A percentile compares a stretch with the other conserved stretches of the same genome.
These are phyloP conservation scores for Temnothorax unifasciatus DNA, from an alignment of 2,888 invertebrate species.

Conservation along the genomic window DNA sequence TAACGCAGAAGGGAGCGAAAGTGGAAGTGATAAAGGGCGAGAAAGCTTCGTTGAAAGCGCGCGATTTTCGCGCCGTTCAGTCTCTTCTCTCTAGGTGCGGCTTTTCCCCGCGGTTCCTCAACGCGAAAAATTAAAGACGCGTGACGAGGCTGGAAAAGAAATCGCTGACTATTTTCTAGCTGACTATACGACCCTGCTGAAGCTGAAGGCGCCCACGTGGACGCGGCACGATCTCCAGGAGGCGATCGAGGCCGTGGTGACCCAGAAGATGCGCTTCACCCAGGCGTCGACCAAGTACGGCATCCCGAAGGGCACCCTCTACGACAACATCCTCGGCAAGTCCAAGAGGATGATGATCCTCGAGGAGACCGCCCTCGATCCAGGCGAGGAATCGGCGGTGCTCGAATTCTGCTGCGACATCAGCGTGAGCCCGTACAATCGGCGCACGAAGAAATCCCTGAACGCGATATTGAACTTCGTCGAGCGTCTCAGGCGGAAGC, in stretches of 20 bases:
- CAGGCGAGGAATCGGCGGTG: slow-evolving; percentile 89
- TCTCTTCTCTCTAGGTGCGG: slow-evolving; percentile 56
- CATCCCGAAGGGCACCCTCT: slow-evolving; percentile 92
- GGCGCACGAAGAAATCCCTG: slow-evolving; percentile 91
- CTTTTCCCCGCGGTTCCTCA: slow-evolving; percentile 56
- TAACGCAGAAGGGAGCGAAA: slow-evolving; percentile 6
- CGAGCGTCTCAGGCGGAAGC: slow-evolving; percentile 88
- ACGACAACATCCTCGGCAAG: slow-evolving; percentile 93
- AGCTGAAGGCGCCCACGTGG: slow-evolving; percentile 92
- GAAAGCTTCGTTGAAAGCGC: not conserved
- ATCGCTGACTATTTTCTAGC: slow-evolving; percentile 85
- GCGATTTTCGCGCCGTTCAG: slow-evolving; percentile 17
- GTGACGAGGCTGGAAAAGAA: slow-evolving; percentile 63
- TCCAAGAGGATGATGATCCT: slow-evolving; percentile 92
- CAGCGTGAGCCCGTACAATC: slow-evolving; percentile 90
- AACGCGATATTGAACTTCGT: slow-evolving; percentile 89
- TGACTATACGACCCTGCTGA: slow-evolving; percentile 90
- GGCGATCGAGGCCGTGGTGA: slow-evolving; percentile 92
- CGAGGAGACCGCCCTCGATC: slow-evolving; percentile 89
- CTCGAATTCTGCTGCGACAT: slow-evolving; percentile 92
- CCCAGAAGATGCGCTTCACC: slow-evolving; percentile 92
- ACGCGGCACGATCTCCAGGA: slow-evolving; percentile 91
- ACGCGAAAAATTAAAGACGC: slow-evolving; percentile 44
- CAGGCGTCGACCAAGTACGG: slow-evolving; percentile 91
- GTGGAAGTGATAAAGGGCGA: slow-evolving; percentile 25